Evolutionary conservation across 2,888 invertebrate species (phyloP), one percentile per base, ranked within the genome.

Genomic region (Helleia helle): DNA sequence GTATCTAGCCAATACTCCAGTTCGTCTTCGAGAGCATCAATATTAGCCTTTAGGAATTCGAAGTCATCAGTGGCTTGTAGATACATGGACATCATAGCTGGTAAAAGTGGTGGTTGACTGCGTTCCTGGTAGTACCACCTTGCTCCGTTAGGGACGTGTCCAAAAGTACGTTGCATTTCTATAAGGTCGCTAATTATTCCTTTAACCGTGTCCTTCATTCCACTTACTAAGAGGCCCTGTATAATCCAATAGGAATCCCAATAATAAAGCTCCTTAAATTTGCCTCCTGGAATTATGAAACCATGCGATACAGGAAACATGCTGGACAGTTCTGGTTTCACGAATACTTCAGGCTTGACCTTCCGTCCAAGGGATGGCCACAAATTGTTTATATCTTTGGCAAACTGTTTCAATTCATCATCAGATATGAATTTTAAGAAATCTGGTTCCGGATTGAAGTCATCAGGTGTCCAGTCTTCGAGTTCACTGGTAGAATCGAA

Each of bases 231-330:
- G 2, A 95, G 75, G 0, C 95, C 95, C 61, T 92, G 90, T 29
- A 95, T 85, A 38, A 94, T 92, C 94, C 95, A 95, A 65, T 91
- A 95, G 0, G 94, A 90, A 59, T 95, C 95, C 95, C 95, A 95
- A 62, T 95, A 95, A 65, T 94, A 95, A 41, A 91, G 81, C 59
- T 92, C 92, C 55, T 81, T 74, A 76, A 95, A 88, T 64, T 95
- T 58, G 47, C 95, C 88, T 51, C 93, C 89, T 9, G 87, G 93
- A 52, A 87, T 88, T 22, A 91, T 87, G 46, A 91, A 91, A 5
- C 89, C 89, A 46, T 93, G 81, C 0, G 89, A 86, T 1, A 93
- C 85, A 38, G 90, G 90, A 14, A 92, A 83, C 27, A 92, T 84
- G 29, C 92, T 92, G 62, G 88, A 87, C 43, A 81, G 72, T 36